Percentiles rank a stretch among this genome's conserved stretches.
These are phyloP conservation scores for Pachyseris speciosa DNA, from an alignment of 64 coral and sea anemone species.

Conservation along the genomic window DNA sequence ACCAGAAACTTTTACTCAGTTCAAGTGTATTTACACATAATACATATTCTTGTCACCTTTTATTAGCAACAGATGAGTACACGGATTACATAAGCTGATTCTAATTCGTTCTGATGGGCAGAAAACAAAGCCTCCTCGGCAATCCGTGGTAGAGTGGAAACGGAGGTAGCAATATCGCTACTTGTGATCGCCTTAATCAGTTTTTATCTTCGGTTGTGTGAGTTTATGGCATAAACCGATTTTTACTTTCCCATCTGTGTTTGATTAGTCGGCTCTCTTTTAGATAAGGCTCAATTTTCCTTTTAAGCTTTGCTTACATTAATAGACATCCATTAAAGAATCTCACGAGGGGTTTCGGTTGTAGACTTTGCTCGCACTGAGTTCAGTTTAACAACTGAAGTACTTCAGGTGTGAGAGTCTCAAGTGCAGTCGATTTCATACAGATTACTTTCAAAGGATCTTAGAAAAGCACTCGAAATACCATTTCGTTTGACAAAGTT, in stretches of 20 bases:
- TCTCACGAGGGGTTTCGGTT: not conserved
- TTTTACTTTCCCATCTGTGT: conserved; percentile 42
- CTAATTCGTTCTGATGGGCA: conserved; percentile 73
- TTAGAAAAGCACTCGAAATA: not conserved
- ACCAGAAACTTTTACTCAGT: conserved; percentile 94
- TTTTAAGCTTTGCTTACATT: conserved; percentile 69
- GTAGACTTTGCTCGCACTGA: not conserved
- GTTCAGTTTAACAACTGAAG: not conserved
- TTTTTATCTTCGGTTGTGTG: not conserved
- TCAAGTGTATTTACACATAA: conserved; percentile 98
- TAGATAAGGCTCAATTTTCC: conserved; percentile 66
- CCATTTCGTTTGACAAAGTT: not conserved
- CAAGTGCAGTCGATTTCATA: not conserved
- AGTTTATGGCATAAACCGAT: not conserved
- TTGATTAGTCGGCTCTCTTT: conserved; percentile 60
- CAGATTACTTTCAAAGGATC: not conserved
- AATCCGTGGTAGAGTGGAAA: not conserved
- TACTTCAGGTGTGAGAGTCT: not conserved
- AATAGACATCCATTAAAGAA: conserved; percentile 54
- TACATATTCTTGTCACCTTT: conserved; percentile 89
- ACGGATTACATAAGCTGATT: conserved; percentile 94
- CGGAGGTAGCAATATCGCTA: not conserved
- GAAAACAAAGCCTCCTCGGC: conserved; percentile 12
- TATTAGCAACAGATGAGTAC: conserved; percentile 99
- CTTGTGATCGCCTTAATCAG: not conserved